Percentiles rank a stretch among this genome's conserved stretches.
These are phyloP conservation scores for Uromys caudimaculatus DNA, from an alignment of 2,797 vertebrate genomes.

Conservation along the genomic window DNA sequence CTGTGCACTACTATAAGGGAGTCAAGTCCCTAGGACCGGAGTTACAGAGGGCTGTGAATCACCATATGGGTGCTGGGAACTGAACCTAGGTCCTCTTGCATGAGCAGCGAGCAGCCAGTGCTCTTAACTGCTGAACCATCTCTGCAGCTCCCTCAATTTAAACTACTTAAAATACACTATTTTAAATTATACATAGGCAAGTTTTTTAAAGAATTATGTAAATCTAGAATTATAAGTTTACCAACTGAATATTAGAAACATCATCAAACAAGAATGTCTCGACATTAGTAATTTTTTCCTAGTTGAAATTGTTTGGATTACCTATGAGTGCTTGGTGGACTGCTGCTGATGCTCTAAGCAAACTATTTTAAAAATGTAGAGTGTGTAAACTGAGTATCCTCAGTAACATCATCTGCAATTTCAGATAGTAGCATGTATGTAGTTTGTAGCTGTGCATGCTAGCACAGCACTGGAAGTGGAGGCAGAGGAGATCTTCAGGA, in stretches of 20 bases:
- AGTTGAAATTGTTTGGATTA: constrained; percentile 50
- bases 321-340: neutral
- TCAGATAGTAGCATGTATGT: constrained; percentile 36
- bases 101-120: neutral
- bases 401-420: constrained; percentile 3
- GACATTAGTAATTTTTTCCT: neutral
- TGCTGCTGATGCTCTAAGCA: neutral
- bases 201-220: neutral
- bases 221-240: constrained; percentile 10
- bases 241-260: constrained; percentile 19
- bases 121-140: neutral
- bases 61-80: neutral
- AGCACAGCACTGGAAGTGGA: neutral
- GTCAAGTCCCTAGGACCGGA: neutral
- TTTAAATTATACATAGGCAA: constrained; percentile 12
- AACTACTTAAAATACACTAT: neutral
- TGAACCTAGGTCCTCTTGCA: neutral
- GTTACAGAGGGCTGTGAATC: neutral
- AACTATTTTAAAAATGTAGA: constrained; percentile 33
- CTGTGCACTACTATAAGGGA: neutral
- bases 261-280: constrained; percentile 45
- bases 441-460: neutral
- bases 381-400: constrained; percentile 9
- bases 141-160: neutral
- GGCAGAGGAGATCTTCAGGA: neutral